These are phyloP conservation scores for Artibeus lituratus DNA, from an alignment of 2,797 vertebrate species.

Conservation along the genomic window DNA sequence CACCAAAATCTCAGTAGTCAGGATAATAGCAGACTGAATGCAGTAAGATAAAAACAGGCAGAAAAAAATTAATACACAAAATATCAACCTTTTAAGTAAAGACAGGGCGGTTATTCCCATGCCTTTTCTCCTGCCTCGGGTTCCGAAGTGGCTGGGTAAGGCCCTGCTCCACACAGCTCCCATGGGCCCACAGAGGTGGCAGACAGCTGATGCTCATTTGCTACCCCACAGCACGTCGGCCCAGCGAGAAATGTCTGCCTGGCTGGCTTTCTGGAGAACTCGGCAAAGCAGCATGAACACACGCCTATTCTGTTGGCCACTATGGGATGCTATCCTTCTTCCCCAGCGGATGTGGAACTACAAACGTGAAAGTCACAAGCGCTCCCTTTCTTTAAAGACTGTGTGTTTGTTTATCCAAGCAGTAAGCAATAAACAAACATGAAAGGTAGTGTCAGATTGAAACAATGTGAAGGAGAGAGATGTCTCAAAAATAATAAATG, in stretches of 20 bases:
- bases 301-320: background rate
- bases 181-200: background rate
- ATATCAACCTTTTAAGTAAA: background rate
- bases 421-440: background rate
- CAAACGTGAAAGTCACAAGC: background rate
- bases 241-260: background rate
- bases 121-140: background rate
- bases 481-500: background rate
- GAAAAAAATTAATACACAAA: background rate
- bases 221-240: background rate
- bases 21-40: background rate
- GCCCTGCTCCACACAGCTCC: background rate
- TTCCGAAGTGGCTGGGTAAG: background rate
- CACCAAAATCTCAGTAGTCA: background rate
- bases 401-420: background rate
- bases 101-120: background rate
- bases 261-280: background rate
- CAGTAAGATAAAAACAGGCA: background rate
- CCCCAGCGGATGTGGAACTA: background rate
- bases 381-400: background rate
- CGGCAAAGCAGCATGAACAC: background rate
- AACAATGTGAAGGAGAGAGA: background rate
- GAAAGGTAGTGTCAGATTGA: background rate
- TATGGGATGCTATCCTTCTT: background rate
- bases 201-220: background rate